Evolutionary conservation across 2,797 vertebrate genomes (phyloP), one percentile per base, ranked within the genome.

Genomic region (Propithecus perrieri): DNA sequence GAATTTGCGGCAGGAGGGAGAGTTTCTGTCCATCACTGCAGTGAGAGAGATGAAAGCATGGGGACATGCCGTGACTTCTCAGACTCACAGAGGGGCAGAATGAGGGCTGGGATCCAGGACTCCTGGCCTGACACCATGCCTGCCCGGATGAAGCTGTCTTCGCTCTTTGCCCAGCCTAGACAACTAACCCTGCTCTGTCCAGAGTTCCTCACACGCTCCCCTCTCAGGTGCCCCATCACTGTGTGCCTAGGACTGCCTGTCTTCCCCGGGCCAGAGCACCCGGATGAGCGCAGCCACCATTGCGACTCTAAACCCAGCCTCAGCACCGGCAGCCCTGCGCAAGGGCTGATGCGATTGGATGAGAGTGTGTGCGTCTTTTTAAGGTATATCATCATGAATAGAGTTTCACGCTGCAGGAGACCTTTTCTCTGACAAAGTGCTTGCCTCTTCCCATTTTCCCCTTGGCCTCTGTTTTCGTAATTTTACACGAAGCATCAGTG

Each of bases 401-500:
- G 0, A 10, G 91, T 94, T 91, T 95, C 0, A 0, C 59, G 22
- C 43, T 79, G 53, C 0, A 1, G 95, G 69, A 91, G 95, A 97
- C 24, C 89, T 95, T 97, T 97, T 93, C 91, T 97, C 95, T 97
- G 92, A 97, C 95, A 96, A 97, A 98, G 84, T 91, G 69, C 95
- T 96, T 95, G 86, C 85, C 91, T 97, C 94, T 93, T 97, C 91
- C 95, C 87, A 75, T 95, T 81, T 92, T 79, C 92, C 95, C 28
- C 88, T 69, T 7, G 10, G 94, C 90, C 95, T 96, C 96, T 96
- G 91, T 95, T 98, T 98, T 97, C 98, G 98, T 98, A 98, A 98
- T 98, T 98, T 98, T 98, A 96, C 97, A 96, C 88, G 76, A 98
- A 97, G 94, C 95, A 98, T 98, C 98, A 95, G 92, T 81, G 93